Evolutionary conservation across 2,888 invertebrate genomes (phyloP).

Genomic region (Allophyes oxyacanthae): DNA sequence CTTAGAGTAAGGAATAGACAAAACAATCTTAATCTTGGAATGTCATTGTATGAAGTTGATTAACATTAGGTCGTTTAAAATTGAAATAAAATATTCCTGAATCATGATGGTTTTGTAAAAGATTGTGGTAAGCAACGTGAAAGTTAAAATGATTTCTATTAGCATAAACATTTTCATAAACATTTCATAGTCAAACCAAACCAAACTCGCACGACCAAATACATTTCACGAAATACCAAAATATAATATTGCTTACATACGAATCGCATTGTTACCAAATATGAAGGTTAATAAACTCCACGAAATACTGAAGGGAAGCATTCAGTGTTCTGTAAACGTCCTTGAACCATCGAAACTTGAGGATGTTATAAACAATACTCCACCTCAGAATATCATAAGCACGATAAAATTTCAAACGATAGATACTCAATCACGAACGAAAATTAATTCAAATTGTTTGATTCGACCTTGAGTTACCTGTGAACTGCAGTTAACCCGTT

Average conservation of each 20-base stretch:
- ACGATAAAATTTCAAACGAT: constrained; percentile 54
- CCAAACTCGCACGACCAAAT: not conserved
- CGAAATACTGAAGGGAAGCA: constrained; percentile 23
- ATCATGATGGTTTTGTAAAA: no score
- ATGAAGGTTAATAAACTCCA: constrained; percentile 38
- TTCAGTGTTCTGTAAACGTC: constrained; percentile 29
- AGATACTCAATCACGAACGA: constrained; percentile 55
- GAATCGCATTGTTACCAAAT: constrained; percentile 45
- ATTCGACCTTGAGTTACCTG: constrained; percentile 52
- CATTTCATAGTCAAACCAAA: no score
- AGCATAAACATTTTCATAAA: no score
- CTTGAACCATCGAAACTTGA: constrained; percentile 42
- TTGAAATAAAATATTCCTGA: no score
- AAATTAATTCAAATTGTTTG: constrained; percentile 55
- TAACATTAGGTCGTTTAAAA: no score
- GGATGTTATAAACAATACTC: constrained; percentile 43
- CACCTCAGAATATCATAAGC: constrained; percentile 49
- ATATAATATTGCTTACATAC: constrained; percentile 45
- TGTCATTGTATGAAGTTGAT: no score
- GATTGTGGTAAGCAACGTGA: no score
- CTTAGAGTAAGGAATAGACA: no score
- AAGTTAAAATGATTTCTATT: no score
- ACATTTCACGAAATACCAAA: constrained; percentile 20
- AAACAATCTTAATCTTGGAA: no score
- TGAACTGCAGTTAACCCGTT: constrained; percentile 38